A percentile compares a stretch with the other conserved stretches of the same genome.
Evolutionary conservation across 2,888 invertebrate species (phyloP).

Genomic region (Endomychus coccineus): DNA sequence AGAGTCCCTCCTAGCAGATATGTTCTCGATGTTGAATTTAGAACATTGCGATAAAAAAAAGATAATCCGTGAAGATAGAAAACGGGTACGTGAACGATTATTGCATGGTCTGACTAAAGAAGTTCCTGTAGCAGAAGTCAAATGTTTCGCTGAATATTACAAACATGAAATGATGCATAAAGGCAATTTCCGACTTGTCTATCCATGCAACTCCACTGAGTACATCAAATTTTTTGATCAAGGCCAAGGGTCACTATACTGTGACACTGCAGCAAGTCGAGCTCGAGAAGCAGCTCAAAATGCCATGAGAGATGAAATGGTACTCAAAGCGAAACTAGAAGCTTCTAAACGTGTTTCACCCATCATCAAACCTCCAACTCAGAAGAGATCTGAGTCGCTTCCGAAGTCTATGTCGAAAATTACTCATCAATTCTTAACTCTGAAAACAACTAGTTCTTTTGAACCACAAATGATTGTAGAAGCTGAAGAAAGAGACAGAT

Average conservation of each 20-base stretch:
- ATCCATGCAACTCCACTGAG: constrained; percentile 54
- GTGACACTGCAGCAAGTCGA: constrained; percentile 68
- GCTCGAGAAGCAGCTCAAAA: constrained; percentile 70
- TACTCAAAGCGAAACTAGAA: constrained; percentile 53
- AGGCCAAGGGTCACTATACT: constrained; percentile 65
- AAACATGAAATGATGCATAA: constrained; percentile 45
- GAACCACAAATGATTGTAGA: constrained; percentile 61
- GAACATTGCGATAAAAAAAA: constrained; percentile 67
- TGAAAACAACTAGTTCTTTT: constrained; percentile 44
- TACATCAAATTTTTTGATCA: constrained; percentile 69
- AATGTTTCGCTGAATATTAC: constrained; percentile 39
- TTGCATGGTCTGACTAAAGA: constrained; percentile 51
- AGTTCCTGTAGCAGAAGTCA: constrained; percentile 21
- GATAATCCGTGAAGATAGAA: constrained; percentile 66
- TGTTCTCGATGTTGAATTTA: constrained; percentile 70
- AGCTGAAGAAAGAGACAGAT: constrained; percentile 64
- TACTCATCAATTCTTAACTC: constrained; percentile 2
- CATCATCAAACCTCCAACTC: neutral
- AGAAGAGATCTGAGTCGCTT: constrained; percentile 3
- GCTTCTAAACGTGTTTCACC: constrained; percentile 46
- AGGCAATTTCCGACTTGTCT: constrained; percentile 66
- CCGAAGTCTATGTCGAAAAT: constrained; percentile 6
- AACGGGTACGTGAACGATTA: constrained; percentile 62
- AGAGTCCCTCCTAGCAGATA: constrained; percentile 67
- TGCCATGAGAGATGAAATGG: constrained; percentile 60